Base-by-base conservation (phyloP, 1,140 invertebrate genomes). In the Drosophila serrata region DNA sequence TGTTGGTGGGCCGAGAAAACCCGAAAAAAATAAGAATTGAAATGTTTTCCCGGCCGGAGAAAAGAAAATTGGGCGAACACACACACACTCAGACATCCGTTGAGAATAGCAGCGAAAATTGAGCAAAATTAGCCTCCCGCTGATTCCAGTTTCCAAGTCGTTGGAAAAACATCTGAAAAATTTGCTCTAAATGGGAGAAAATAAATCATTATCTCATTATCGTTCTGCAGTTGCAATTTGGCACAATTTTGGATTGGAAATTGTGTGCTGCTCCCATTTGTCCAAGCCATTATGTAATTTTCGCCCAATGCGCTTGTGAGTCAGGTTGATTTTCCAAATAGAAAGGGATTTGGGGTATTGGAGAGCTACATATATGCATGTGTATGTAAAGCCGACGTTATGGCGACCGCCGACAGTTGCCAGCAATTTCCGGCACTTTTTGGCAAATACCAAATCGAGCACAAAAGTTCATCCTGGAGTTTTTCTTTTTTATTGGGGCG, bases 111-210 rank as follows among this genome's bases (percentile, higher is more conserved):
- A 55, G 65, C 55, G 56, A 64, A 84, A 84, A 84, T 86, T 85
- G 63, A 60, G 67, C 64, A 53, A 86, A 86, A 86, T 87, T 86
- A 60, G 64, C 64, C 82, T 75, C 82, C 82, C 82, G 82, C 79
- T 75, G 82, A 27, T 78, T 74, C 22, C 31, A 55, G 33, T 46
- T 53, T 53, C 17, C 17, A 81, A 61, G 65, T 59, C 37, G 33
- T 17, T 31, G 17, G 43, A 49, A 51, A 61, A 80, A 9, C 51
- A 69, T 61, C 56, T 75, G 59, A 62, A 72, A 62, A 68, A 42
- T 40, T 35, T 48, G 55, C 13, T 55, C 33, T 13, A n/a, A 49
- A 49, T 40, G 40, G 19, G 51, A 19, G 29, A 51, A 33, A 58
- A 77, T 78, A 62, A 77, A 74, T 84, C 40, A 80, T 64, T 42